Evolutionary conservation across 2,797 vertebrate genomes (phyloP), one percentile per base, ranked within the genome.

Genomic region (Pseudochaenichthys georgianus): DNA sequence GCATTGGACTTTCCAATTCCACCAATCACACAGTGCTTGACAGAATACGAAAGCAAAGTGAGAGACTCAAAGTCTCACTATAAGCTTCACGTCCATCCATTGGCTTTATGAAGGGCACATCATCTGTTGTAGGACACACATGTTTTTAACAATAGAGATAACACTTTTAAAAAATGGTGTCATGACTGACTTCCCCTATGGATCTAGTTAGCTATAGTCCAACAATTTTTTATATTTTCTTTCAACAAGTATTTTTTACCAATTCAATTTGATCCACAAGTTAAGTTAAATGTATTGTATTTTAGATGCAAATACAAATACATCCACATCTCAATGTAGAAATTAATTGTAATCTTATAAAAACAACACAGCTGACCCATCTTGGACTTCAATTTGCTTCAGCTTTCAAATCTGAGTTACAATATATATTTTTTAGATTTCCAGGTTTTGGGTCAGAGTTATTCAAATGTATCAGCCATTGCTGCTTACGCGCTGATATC

Each of bases 1-100:
- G 67, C 68, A 84, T 73, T 77, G 59, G 70, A 48, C 68, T 71
- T 77, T 75, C 23, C 71, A 73, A 31, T 82, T 83, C 7, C 55
- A 59, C 34, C 71, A 58, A 45, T 78, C 38, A 54, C 48, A 51
- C n/a, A 64, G 65, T 23, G 28, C 70, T 69, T 57, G 31, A 55
- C 50, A 72, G 21, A 41, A 15, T 31, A 73, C 59, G 42, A 57
- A 43, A 45, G 52, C 41, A 54, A 13, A 55, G 13, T 65, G 50
- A 72, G 60, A 64, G 50, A 71, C 38, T 42, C 19, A 53, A 57
- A 62, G 28, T 54, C 2, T 46, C 16, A 48, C 47, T 70, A 38
- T 59, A 21, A 43, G 43, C 13, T 5, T 48, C 3, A 64, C 31
- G 13, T 60, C 46, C 11, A 1, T 31, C 43, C 10, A 71, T 63